phyloP scores from a whole-genome alignment of 1,140 invertebrate species.

The Saxidomus purpurata region DNA sequence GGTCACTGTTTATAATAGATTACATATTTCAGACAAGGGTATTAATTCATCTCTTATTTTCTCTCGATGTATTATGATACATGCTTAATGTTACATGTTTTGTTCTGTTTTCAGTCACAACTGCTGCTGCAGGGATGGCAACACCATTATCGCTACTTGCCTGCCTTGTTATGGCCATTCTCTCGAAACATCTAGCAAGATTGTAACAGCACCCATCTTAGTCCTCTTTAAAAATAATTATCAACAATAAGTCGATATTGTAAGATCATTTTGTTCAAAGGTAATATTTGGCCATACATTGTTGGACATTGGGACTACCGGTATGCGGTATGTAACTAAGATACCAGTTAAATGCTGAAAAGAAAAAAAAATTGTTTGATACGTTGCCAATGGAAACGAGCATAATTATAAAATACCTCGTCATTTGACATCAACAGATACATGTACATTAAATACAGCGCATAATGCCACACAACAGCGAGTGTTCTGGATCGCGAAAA shows the following conservation, averaged over 20 bases:
- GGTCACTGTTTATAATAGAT: too few species aligned
- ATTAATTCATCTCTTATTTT: too few species aligned
- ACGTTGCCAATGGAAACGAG: not conserved
- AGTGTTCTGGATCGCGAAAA: too few species aligned
- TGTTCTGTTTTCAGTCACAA: not conserved
- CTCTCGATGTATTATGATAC: too few species aligned
- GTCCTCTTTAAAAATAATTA: conserved; percentile 2
- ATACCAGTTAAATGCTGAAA: too few species aligned
- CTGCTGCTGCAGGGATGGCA: not conserved
- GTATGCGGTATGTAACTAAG: too few species aligned
- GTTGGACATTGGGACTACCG: too few species aligned
- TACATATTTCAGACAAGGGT: too few species aligned
- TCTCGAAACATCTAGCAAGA: conserved; percentile 22
- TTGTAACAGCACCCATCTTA: conserved; percentile 51
- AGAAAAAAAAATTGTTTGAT: not conserved
- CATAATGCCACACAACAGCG: too few species aligned
- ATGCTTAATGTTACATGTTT: not conserved
- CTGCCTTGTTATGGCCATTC: conserved; percentile 28
- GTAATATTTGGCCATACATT: not conserved
- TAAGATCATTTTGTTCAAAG: not conserved
- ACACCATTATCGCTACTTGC: conserved; percentile 25
- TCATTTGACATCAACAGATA: not conserved
- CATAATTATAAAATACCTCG: conserved; percentile 9
- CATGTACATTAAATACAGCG: too few species aligned
- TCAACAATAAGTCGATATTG: not conserved